A percentile compares a stretch with the other conserved stretches of the same genome.
Conservation (phyloP, 2,113 vertebrate genomes). For the Tor tambroides region DNA sequence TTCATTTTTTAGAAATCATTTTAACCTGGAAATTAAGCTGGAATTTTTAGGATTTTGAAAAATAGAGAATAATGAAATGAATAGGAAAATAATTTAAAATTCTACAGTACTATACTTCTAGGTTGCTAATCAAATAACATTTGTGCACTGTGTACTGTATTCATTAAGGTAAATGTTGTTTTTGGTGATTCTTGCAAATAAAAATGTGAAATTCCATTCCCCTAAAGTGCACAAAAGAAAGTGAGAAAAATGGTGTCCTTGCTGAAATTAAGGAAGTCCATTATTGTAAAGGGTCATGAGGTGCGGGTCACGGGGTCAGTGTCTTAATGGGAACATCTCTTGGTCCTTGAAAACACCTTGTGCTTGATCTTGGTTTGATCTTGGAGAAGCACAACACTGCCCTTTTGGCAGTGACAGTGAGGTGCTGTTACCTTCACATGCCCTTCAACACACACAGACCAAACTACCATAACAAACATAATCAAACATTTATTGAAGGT, state of each 20-base stretch:
- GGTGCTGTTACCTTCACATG: background rate
- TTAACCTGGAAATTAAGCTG: too few relatives aligned
- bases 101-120: too few relatives aligned
- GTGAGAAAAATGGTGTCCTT: background rate
- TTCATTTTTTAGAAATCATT: too few relatives aligned
- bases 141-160: background rate
- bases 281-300: background rate
- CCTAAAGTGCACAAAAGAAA: background rate
- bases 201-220: background rate
- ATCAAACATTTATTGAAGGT: background rate
- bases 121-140: too few relatives aligned
- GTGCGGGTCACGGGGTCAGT: background rate
- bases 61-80: too few relatives aligned
- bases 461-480: background rate
- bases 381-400: background rate
- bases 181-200: background rate
- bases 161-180: background rate
- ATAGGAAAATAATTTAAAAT: too few relatives aligned
- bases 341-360: background rate
- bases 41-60: too few relatives aligned
- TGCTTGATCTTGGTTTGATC: background rate
- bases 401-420: too few relatives aligned
- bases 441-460: background rate
- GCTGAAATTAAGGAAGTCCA: background rate
- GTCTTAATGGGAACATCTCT: background rate